Base-by-base conservation (phyloP, 2,113 vertebrate genomes). In the Tonatia bakeri region DNA sequence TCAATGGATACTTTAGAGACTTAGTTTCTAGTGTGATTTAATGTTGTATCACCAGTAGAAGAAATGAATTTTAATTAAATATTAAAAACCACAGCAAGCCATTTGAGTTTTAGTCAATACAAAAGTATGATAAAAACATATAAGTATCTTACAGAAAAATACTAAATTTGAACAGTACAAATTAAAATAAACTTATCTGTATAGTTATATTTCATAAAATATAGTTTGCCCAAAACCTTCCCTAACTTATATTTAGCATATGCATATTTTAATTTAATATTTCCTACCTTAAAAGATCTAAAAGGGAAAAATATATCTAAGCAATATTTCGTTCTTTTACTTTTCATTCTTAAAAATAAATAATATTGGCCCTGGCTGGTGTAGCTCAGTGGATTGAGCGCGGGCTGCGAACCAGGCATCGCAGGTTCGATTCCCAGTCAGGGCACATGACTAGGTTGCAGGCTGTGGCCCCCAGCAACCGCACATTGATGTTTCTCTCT, bases 271-370 rank as follows among this genome's bases (percentile, higher is more conserved):
- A 81, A 94, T 81, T 95, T 80, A 96, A 14, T 72, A 89, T 36
- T 87, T 88, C 97, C 82, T 40, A 90, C 22, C 45, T 73, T 79
- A 56, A 92, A 88, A 28, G n/a, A 91, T 45, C n/a, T 91, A 43
- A 87, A 96, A 77, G 11, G 61, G 61, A 10, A 94, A 97, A 96
- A 91, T 28, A 95, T 0, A 0, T 14, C 64, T 40, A 94, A 33
- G 7, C 22, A 94, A 94, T 88, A 52, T 67, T 73, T 88, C 89
- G 43, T 85, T 84, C 12, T 72, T 22, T 97, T 86, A 96, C 50
- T 85, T 61, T 76, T 59, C 13, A 64, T 45, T 97, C 86, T 96
- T 95, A 89, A 96, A 96, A 96, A 36, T 14, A 97, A 97, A 97
- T 38, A 90, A 33, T 36, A 77, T 92, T 86, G 61, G 28, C 28